Evolutionary conservation across 2,113 vertebrate species (phyloP).

Genomic region (Chlamydotis undulata): DNA sequence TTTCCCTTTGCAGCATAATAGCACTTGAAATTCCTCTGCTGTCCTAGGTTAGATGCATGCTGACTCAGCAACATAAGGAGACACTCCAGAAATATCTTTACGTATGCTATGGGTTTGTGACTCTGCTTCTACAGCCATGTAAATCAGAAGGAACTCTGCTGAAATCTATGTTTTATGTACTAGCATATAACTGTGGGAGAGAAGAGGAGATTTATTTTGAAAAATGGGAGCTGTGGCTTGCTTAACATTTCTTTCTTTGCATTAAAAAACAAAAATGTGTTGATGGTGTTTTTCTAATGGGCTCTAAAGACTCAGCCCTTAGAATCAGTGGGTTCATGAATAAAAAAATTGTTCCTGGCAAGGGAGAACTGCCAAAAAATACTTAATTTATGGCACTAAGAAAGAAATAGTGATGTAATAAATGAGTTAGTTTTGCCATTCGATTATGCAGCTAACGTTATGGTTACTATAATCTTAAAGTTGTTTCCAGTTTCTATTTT

Average conservation of each 20-base stretch:
- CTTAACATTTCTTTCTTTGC: not conserved
- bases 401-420: conserved; percentile 47
- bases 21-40: conserved; percentile 46
- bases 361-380: conserved; percentile 29
- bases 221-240: not conserved
- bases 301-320: conserved; percentile 20
- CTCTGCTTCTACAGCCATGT: not conserved
- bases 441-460: not conserved
- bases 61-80: not conserved
- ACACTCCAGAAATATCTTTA: not conserved
- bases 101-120: not conserved
- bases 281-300: conserved; percentile 33
- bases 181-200: not conserved
- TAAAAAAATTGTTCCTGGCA: conserved; percentile 21
- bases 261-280: not conserved
- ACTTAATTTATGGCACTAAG: conserved; percentile 33
- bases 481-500: conserved; percentile 20
- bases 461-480: not conserved
- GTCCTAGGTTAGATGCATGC: not conserved
- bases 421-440: not conserved
- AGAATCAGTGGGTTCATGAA: conserved; percentile 18
- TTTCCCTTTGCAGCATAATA: not conserved
- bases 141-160: conserved; percentile 31
- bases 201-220: not conserved
- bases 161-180: conserved; percentile 8